Percentiles rank a stretch among this genome's conserved stretches.
phyloP scores from a whole-genome alignment of 1,140 invertebrate species.

The Bombus huntii region DNA sequence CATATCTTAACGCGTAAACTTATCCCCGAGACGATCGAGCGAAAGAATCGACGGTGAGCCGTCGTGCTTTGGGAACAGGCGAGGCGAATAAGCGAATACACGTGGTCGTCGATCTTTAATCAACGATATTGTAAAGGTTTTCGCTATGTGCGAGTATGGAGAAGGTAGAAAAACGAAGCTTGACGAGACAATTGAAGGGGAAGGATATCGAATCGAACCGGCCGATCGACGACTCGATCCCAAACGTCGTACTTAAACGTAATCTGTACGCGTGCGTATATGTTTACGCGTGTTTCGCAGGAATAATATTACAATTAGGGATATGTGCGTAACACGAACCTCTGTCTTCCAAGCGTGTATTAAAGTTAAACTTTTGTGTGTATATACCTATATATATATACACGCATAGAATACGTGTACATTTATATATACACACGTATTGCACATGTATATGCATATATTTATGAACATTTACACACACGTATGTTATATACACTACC shows the following conservation, averaged over 20 bases:
- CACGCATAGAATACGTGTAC: constrained; percentile 37
- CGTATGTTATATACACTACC: not conserved
- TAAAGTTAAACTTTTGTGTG: constrained; percentile 72
- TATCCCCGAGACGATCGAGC: not conserved
- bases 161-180: not conserved
- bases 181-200: not conserved
- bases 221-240: constrained; percentile 10
- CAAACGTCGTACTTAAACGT: constrained; percentile 49
- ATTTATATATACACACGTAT: constrained; percentile 3
- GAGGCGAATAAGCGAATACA: not conserved
- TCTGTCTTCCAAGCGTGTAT: constrained; percentile 81
- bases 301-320: constrained; percentile 66
- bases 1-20: constrained; percentile 1
- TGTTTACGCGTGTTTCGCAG: constrained; percentile 45
- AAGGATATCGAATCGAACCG: not conserved
- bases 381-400: constrained; percentile 66
- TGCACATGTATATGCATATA: not conserved
- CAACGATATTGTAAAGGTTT: not conserved
- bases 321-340: constrained; percentile 73
- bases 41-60: not conserved
- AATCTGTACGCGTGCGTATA: constrained; percentile 18
- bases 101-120: not conserved
- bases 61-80: no score
- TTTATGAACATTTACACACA: not conserved
- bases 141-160: no score